A percentile compares a stretch with the other conserved stretches of the same genome.
Conservation (phyloP, 2,113 vertebrate genomes). For the Bujurquina vittata region DNA sequence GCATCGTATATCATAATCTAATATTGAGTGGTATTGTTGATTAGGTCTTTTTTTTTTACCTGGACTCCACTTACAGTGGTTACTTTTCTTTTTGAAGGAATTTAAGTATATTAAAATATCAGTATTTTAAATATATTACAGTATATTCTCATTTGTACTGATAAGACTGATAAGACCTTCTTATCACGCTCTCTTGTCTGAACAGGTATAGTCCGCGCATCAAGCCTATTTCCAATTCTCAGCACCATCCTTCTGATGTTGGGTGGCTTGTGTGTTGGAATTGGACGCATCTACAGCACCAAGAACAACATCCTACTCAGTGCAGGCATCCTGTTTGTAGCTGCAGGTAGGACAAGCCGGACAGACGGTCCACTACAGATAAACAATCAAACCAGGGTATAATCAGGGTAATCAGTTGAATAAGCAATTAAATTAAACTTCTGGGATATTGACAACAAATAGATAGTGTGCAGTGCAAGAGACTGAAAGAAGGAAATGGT, state of each 20-base stretch:
- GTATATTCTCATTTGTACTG: background rate
- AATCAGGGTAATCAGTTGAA: too few species aligned
- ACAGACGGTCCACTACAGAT: background rate
- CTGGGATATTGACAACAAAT: background rate
- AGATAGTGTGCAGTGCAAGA: background rate
- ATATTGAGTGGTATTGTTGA: background rate
- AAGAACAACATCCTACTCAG: slow-evolving; percentile 96
- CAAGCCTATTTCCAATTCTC: slow-evolving; percentile 96
- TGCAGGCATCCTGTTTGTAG: slow-evolving; percentile 96
- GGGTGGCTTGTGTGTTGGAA: slow-evolving; percentile 92
- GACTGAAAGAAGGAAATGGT: background rate
- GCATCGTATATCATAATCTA: background rate
- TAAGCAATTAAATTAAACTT: too few species aligned
- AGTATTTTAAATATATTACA: too few species aligned
- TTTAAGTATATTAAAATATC: too few species aligned
- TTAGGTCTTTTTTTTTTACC: background rate
- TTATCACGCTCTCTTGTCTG: background rate
- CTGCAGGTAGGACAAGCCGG: slow-evolving; percentile 84
- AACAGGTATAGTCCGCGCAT: slow-evolving; percentile 93
- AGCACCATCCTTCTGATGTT: slow-evolving; percentile 92
- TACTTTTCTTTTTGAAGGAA: background rate
- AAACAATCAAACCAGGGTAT: background rate
- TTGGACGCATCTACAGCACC: slow-evolving; percentile 91
- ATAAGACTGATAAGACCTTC: background rate
- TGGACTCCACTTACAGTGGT: background rate